Evolutionary conservation across 2,113 vertebrate species (phyloP), one percentile per base, ranked within the genome.

Genomic region (Rhegmatorhina hoffmannsi): DNA sequence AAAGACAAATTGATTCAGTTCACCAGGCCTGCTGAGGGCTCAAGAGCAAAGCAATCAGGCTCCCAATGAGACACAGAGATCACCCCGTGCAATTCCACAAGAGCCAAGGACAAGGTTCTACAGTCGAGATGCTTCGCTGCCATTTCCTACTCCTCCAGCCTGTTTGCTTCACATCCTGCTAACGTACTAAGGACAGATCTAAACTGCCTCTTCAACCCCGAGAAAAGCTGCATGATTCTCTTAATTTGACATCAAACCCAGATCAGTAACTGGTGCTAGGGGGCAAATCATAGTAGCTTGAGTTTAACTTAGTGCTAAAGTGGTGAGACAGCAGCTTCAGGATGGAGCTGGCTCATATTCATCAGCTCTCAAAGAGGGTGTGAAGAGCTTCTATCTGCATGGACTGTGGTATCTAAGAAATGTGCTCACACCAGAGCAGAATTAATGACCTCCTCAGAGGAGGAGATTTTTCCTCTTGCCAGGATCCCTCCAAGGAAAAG

Each of bases 1-100:
- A 90, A 77, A 64, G 55, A 92, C 60, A 91, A 89, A 89, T 15
- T 44, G 46, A 81, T 81, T 52, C 74, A 74, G 68, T 84, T 95
- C 85, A 84, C 34, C 29, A 69, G 44, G 50, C 10, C 73, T 64
- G 36, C 46, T 91, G 68, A 81, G 59, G 24, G 16, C 63, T 73
- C 72, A 76, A 89, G 85, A 79, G 72, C 62, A 90, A 89, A 89
- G 59, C 50, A 69, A 34, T 44, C 1, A 1, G 69, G 36, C 9
- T 77, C 50, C 38, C 50, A 43, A 4, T 1, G 4, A 86, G 59
- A 76, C 69, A 60, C 40, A 74, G 36, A 85, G 44, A 70, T 69
- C 69, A 87, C 58, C 69, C 73, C 12, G 4, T n/a, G 66, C 31
- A 67, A 62, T 53, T 84, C 68, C 21, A 20, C 40, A 36, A 66